These are phyloP conservation scores for Burhinus bistriatus DNA, from an alignment of 2,113 vertebrate species.

Conservation along the genomic window DNA sequence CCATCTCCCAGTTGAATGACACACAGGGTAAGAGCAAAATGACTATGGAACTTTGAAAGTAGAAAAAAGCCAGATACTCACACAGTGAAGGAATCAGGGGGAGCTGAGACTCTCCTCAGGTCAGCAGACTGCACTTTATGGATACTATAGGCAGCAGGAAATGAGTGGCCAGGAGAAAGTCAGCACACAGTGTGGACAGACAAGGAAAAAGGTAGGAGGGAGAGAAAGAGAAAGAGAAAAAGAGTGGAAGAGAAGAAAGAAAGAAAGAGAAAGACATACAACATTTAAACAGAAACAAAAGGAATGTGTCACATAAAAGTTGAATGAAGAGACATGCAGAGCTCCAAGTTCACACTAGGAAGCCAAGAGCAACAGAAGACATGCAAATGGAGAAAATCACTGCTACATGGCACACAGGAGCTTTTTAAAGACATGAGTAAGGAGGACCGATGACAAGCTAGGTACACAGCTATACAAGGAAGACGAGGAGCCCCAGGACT, in stretches of 20 bases:
- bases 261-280: conserved; percentile 72
- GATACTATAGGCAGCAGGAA: conserved; percentile 85
- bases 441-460: neutral
- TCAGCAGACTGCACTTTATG: conserved; percentile 97
- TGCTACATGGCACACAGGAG: neutral
- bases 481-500: neutral
- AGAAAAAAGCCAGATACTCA: conserved; percentile 83
- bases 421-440: neutral
- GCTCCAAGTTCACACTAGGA: conserved; percentile 5
- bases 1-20: neutral
- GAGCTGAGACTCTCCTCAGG: conserved; percentile 97
- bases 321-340: conserved; percentile 66
- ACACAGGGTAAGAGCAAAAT: neutral
- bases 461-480: neutral
- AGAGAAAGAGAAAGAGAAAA: neutral
- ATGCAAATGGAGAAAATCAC: conserved; percentile 58
- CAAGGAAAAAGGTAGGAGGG: conserved; percentile 58
- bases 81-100: conserved; percentile 98
- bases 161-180: conserved; percentile 75
- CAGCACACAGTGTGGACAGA: conserved; percentile 70
- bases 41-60: neutral
- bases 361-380: conserved; percentile 46
- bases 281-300: conserved; percentile 78
- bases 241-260: conserved; percentile 54
- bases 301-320: conserved; percentile 61